Percentiles rank a stretch among this genome's conserved stretches.
phyloP scores from a whole-genome alignment of 2,797 vertebrate species.

The Xyrichtys novacula region DNA sequence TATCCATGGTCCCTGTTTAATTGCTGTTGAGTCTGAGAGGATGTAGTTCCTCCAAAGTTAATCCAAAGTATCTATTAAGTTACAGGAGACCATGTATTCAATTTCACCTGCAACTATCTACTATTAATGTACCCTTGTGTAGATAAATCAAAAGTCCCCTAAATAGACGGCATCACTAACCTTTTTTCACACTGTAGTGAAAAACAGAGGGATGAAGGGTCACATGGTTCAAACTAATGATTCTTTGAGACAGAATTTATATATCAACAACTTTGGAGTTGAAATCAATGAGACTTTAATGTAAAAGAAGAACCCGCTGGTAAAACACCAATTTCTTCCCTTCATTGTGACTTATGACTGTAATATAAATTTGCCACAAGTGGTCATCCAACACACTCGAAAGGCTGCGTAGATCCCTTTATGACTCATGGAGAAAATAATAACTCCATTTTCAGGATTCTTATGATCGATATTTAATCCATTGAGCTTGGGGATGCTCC shows the following conservation, averaged over 20 bases:
- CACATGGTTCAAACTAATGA: constrained; percentile 19
- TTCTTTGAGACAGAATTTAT: not conserved
- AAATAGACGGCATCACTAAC: no score
- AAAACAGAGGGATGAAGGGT: not conserved
- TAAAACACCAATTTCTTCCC: constrained; percentile 26
- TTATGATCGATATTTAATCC: constrained; percentile 87
- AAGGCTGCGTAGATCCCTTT: constrained; percentile 35
- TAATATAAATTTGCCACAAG: constrained; percentile 62
- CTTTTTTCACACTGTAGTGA: not conserved
- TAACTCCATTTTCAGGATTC: constrained; percentile 71
- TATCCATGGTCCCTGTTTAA: no score
- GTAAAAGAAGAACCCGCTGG: constrained; percentile 40
- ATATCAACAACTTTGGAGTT: not conserved
- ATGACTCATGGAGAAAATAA: constrained; percentile 71
- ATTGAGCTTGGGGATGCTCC: constrained; percentile 60
- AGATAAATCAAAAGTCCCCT: no score
- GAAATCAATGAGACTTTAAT: constrained; percentile 48
- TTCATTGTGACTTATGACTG: constrained; percentile 59
- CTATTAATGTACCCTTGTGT: no score
- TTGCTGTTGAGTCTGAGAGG: no score
- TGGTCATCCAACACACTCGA: constrained; percentile 34
- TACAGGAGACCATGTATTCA: no score
- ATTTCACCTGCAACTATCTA: no score
- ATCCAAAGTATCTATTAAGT: no score
- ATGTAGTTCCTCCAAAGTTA: no score